Base-by-base conservation (phyloP, 2,797 vertebrate species). In the Neomorphus geoffroyi region DNA sequence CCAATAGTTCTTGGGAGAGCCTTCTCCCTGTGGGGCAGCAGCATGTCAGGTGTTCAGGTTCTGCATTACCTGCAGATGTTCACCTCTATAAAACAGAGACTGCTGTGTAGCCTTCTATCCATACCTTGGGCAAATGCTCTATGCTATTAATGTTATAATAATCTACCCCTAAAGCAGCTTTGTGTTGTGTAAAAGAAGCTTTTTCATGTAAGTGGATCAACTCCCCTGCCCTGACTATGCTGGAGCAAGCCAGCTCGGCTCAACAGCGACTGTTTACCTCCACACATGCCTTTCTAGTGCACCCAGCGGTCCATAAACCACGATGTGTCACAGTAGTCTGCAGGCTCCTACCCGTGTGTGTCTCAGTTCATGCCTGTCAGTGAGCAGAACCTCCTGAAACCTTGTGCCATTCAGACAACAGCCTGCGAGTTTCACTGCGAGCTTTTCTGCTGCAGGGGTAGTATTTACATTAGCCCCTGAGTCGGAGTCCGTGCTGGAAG, bases 241-340 rank as follows among this genome's bases (percentile, higher is more conserved):
- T 30, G 4, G 26, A 24, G 22, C 4, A 0, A 32, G 30, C 11
- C 24, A 30, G 30, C 60, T 58, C 30, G 69, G 19, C n/a, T 62
- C 1, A 0, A 45, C 24, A 4, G 23, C 11, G 10, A 10, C 33
- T 1, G 0, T 45, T 61, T 15, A 8, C 28, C 30, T 53, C 51
- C n/a, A 8, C 16, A 6, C 0, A 0, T 50, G 18, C 32, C 48
- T n/a, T 53, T 27, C 27, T 51, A 9, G 33, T 17, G 15, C 23
- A 48, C 48, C 11, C 11, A 22, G 18, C 10, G 28, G 9, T 43
- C 56, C 64, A 50, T 46, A 18, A 39, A n/a, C 5, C 43, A 22
- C 1, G 0, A 1, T 17, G 43, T 64, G 72, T 67, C 26, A 18
- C 18, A 56, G 5, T 18, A n/a, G 26, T 11, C 19, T 30, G n/a